Evolutionary conservation across 1,140 invertebrate species (phyloP).

Genomic region (Euschistus heros): DNA sequence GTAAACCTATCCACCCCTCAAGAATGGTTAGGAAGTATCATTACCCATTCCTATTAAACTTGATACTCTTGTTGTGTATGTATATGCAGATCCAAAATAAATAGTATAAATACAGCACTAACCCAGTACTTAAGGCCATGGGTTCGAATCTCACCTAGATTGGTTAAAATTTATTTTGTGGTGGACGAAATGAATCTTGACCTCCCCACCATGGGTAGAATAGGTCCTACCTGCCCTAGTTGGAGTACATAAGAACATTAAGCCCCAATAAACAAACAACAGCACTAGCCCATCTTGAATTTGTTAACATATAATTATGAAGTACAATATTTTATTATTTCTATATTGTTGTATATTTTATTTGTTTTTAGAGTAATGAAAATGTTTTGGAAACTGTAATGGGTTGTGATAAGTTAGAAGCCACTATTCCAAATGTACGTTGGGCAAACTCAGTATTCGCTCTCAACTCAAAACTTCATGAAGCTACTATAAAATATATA

Average conservation of each 20-base stretch:
- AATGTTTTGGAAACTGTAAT: conserved; percentile 54
- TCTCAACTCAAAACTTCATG: conserved; percentile 52
- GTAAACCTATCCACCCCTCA: too few species aligned
- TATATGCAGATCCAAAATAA: too few species aligned
- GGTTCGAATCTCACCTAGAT: too few species aligned
- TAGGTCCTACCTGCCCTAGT: too few species aligned
- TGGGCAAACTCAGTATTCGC: conserved; percentile 60
- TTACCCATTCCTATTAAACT: too few species aligned
- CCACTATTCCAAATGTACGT: conserved; percentile 52
- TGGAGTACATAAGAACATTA: not conserved
- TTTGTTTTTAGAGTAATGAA: conserved; percentile 42
- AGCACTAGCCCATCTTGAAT: not conserved
- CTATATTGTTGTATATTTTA: not conserved
- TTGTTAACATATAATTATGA: conserved; percentile 2
- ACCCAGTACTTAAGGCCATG: too few species aligned
- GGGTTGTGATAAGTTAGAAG: conserved; percentile 56
- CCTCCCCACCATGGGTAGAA: too few species aligned
- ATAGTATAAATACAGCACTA: too few species aligned
- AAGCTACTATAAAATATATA: conserved; percentile 51
- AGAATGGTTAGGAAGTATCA: too few species aligned
- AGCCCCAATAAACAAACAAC: not conserved
- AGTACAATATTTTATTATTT: not conserved
- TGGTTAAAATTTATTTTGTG: too few species aligned
- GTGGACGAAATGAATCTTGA: too few species aligned
- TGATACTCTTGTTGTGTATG: too few species aligned